Evolutionary conservation across 2,113 vertebrate genomes (phyloP).

Genomic region (Pseudois nayaur): DNA sequence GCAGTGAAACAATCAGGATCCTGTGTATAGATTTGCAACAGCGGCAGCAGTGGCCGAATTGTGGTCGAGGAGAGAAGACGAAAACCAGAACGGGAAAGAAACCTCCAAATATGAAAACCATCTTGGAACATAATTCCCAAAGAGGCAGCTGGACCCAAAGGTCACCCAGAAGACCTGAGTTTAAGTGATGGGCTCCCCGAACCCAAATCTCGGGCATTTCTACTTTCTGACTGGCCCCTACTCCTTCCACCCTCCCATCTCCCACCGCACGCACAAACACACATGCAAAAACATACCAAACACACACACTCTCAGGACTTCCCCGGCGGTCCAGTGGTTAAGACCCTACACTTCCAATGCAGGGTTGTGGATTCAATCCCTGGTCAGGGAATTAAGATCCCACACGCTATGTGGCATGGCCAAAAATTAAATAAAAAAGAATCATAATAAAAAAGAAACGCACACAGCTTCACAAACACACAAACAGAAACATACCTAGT

Average conservation of each 20-base stretch:
- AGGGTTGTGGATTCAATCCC: neutral
- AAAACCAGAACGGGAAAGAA: slow-evolving; percentile 46
- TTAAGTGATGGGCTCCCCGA: neutral
- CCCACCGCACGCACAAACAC: neutral
- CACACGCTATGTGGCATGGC: neutral
- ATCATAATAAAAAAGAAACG: neutral
- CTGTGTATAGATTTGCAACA: neutral
- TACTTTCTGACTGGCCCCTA: neutral
- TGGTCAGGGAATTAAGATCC: neutral
- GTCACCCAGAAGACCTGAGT: neutral
- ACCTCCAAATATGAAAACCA: neutral
- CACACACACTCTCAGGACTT: neutral
- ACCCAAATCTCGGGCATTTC: neutral
- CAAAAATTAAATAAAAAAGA: neutral
- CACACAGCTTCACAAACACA: neutral
- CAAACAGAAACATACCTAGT: neutral
- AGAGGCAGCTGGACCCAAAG: neutral
- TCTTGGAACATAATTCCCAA: neutral
- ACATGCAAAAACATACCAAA: rapidly evolving
- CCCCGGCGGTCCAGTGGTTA: neutral
- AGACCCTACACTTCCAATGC: neutral
- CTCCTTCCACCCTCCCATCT: neutral
- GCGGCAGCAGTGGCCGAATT: neutral
- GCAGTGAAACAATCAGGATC: neutral
- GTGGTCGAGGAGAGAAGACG: neutral